Conservation (phyloP, 1,140 invertebrate species). For the Steinernema khuongi region DNA sequence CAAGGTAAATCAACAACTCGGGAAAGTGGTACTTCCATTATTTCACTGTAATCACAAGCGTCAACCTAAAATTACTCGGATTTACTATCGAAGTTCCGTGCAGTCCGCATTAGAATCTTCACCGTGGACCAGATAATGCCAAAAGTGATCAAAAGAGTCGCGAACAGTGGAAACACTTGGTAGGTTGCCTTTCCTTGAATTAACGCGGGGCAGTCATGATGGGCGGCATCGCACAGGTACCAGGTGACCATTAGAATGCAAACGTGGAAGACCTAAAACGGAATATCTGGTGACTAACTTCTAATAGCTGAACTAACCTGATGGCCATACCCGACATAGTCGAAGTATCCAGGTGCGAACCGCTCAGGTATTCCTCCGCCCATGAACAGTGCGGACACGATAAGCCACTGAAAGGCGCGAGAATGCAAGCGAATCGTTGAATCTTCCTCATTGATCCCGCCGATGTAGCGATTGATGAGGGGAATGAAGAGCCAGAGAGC, state of each 20-base stretch:
- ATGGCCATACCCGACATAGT: constrained; percentile 49
- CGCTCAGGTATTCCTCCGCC: constrained; percentile 44
- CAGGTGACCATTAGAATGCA: constrained; percentile 47
- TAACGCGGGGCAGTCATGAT: constrained; percentile 29
- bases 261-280: constrained; percentile 43
- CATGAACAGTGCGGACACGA: constrained; percentile 48
- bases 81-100: not conserved
- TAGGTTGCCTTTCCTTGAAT: not conserved
- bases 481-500: constrained; percentile 42
- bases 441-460: constrained; percentile 24
- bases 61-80: not conserved
- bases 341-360: constrained; percentile 43
- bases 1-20: no score
- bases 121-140: constrained; percentile 20
- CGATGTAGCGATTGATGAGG: constrained; percentile 32
- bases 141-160: not conserved
- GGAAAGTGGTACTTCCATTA: no score
- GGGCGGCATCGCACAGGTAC: constrained; percentile 43
- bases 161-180: not conserved
- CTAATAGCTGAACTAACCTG: constrained; percentile 25
- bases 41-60: no score
- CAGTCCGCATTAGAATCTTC: constrained; percentile 7
- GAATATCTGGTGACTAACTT: not conserved
- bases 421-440: constrained; percentile 32
- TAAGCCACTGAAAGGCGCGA: constrained; percentile 43